Base-by-base conservation (phyloP, 2,797 vertebrate species). In the Nasua narica region DNA sequence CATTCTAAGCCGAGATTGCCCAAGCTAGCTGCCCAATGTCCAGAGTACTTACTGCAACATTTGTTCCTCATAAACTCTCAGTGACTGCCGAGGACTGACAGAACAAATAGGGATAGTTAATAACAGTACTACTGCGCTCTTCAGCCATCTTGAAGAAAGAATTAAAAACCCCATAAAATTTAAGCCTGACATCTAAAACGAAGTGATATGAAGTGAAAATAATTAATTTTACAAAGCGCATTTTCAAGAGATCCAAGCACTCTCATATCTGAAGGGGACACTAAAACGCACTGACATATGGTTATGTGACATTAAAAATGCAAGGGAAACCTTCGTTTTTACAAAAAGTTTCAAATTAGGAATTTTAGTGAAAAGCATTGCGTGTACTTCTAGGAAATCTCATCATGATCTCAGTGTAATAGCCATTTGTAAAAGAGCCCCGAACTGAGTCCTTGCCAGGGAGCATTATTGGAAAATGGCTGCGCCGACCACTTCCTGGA, bases 341-440 rank as follows among this genome's bases (percentile, higher is more conserved):
- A 69, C 21, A 93, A 86, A 96, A 92, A 93, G 25, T 96, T 97
- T 90, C 14, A 16, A 95, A 95, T 97, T 69, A 56, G 88, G 56
- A 95, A 92, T 77, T 89, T 95, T 81, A 91, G 56, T 77, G 86
- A 91, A 96, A 95, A 96, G 92, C 94, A 87, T 76, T 96, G 90
- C 5, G 0, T 91, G 78, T 87, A 89, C 81, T 97, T 97, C 94
- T 95, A 93, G 96, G 97, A 96, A 97, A 97, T 96, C 93, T 95
- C 97, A 91, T 96, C 96, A 97, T 74, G 87, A 97, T 88, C 97
- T 97, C 94, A 95, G 82, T 29, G 78, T 93, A 96, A 92, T 76
- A 70, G 82, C 90, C 90, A 97, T 96, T 96, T 96, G 90, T 96
- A 70, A 94, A 87, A 91, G 83, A 95, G 90, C 90, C 58, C 35